Evolutionary conservation across 2,888 invertebrate genomes (phyloP).

Genomic region (Helleia helle): DNA sequence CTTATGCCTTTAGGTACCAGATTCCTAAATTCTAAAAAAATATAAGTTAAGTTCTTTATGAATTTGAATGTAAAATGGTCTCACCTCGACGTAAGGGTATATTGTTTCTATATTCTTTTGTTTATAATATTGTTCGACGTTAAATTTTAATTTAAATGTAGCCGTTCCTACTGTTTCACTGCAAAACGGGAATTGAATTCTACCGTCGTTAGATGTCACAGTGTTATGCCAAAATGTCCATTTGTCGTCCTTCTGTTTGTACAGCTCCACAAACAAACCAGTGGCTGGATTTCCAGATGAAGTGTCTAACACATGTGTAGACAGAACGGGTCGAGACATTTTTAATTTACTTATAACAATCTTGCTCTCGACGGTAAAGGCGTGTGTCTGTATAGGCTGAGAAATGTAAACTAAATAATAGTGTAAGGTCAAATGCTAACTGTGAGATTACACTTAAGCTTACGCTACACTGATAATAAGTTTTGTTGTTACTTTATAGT

Average conservation of each 20-base stretch:
- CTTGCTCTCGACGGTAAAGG: background rate
- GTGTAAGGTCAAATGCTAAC: conserved; percentile 1
- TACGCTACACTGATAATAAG: background rate
- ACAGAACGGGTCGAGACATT: conserved; percentile 75
- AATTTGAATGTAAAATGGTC: too few relatives aligned
- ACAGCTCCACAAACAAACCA: conserved; percentile 79
- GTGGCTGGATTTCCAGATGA: conserved; percentile 78
- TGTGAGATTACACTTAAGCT: background rate
- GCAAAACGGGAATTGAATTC: conserved; percentile 76
- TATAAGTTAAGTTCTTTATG: too few relatives aligned
- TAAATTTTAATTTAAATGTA: conserved; percentile 83
- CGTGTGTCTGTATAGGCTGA: conserved; percentile 6
- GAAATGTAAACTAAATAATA: conserved; percentile 6
- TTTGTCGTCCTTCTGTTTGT: conserved; percentile 75
- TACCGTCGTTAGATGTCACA: conserved; percentile 78
- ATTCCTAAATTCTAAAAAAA: too few relatives aligned
- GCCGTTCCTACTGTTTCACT: conserved; percentile 76
- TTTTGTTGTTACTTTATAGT: too few relatives aligned
- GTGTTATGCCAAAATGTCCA: conserved; percentile 81
- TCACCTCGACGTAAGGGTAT: conserved; percentile 84
- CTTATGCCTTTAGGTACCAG: too few relatives aligned
- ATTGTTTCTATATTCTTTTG: conserved; percentile 74
- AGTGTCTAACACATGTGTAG: conserved; percentile 84
- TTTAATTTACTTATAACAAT: too few relatives aligned
- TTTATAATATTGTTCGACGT: conserved; percentile 81